Base-by-base conservation (phyloP, 2,797 vertebrate genomes). In the Neostethus bicornis region DNA sequence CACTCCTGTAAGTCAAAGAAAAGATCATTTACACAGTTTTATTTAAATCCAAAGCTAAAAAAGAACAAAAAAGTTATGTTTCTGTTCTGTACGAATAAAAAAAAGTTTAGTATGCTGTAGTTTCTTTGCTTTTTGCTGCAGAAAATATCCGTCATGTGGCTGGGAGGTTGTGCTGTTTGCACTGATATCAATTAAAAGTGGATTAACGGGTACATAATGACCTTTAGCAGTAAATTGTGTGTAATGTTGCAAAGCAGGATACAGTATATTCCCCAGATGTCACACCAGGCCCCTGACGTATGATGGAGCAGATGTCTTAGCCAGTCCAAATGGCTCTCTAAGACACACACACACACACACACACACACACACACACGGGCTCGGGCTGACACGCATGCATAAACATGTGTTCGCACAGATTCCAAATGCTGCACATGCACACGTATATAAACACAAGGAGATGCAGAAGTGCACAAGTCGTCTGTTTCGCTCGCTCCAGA, bases 221-320 rank as follows among this genome's bases (percentile, higher is more conserved):
- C 92, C 92, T 93, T 93, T 93, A 93, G 91, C 91, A 92, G 92
- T 93, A 93, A 93, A 93, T 93, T 92, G 92, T 92, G 92, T 92
- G 92, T 93, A 93, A 93, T 93, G 92, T 93, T 92, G 92, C 92
- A 92, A 92, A 90, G 91, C 91, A 92, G 92, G 92, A 92, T 93
- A 93, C 92, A 91, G 92, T 93, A 92, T 92, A 92, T 91, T 92
- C 91, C 92, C 92, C 92, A 93, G 92, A 93, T 93, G 91, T 92
- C 92, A 93, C 90, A 91, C 87, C 88, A 89, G 91, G 90, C 90
- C 90, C 90, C 91, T 90, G 91, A 92, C 91, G 91, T 90, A 92
- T 92, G 92, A 93, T 92, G 90, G 90, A 91, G 90, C 92, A 93
- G 92, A 93, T 93, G 92, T 93, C 92, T 91, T 90, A 88, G 90